Evolutionary conservation across 2,113 vertebrate species (phyloP).

Genomic region (Mus spicilegus): DNA sequence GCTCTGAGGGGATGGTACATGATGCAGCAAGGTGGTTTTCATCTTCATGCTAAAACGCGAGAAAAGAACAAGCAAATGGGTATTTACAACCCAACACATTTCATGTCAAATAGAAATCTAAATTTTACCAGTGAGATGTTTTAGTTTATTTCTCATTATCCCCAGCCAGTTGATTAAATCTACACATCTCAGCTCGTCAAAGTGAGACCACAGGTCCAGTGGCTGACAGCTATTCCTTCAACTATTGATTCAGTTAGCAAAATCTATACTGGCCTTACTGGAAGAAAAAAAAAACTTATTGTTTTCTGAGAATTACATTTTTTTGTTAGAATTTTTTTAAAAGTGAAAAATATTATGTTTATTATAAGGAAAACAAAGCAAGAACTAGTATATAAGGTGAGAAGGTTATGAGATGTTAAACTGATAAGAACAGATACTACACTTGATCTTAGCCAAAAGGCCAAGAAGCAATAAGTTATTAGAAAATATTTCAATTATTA

Average conservation of each 20-base stretch:
- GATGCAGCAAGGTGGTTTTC: not conserved
- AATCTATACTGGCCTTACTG: not conserved
- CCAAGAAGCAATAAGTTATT: not conserved
- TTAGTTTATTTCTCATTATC: not conserved
- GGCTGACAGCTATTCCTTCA: not conserved
- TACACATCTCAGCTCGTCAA: not conserved
- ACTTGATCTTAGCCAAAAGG: no score
- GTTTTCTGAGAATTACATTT: not conserved
- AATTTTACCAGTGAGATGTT: not conserved
- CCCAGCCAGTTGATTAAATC: not conserved
- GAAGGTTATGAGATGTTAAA: slow-evolving; percentile 15
- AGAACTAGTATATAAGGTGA: not conserved
- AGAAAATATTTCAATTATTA: not conserved
- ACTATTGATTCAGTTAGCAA: not conserved
- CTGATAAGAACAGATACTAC: no score
- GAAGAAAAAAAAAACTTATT: not conserved
- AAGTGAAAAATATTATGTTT: not conserved
- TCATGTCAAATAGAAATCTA: not conserved
- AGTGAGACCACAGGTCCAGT: not conserved
- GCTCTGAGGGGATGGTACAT: not conserved
- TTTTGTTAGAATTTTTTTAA: slow-evolving; percentile 2
- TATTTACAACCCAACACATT: not conserved
- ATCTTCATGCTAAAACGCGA: not conserved
- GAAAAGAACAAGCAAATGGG: not conserved
- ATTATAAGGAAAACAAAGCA: not conserved